Evolutionary conservation across 2,888 invertebrate genomes (phyloP).

Genomic region (Ennomos erosarius): DNA sequence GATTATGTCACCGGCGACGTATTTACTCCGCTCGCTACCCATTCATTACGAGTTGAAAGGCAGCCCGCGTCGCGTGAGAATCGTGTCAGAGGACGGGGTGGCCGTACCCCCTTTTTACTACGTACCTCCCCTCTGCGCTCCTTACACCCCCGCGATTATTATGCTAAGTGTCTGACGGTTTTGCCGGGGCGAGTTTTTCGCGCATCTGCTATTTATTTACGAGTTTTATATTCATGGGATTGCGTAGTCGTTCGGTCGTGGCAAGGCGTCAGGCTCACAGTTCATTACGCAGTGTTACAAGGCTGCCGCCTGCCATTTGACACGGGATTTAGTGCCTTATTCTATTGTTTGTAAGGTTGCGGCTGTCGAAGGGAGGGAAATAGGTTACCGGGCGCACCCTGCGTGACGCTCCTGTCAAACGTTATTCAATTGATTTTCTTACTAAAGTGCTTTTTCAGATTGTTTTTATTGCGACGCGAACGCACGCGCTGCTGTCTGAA

Average conservation of each 20-base stretch:
- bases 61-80: slow-evolving; percentile 82
- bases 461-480: slow-evolving; percentile 20
- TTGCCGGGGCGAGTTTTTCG: slow-evolving; percentile 81
- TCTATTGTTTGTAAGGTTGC: slow-evolving; percentile 42
- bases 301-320: slow-evolving; percentile 46
- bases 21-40: slow-evolving; percentile 73
- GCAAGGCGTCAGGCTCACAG: slow-evolving; percentile 72
- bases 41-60: slow-evolving; percentile 81
- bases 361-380: slow-evolving; percentile 40
- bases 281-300: slow-evolving; percentile 75
- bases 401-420: slow-evolving; percentile 68
- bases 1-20: slow-evolving; percentile 70
- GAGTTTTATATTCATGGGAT: slow-evolving; percentile 83
- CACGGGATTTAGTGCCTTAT: slow-evolving; percentile 50
- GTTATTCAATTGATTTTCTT: slow-evolving; percentile 72
- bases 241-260: slow-evolving; percentile 68
- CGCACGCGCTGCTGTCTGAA: background rate
- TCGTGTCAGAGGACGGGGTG: slow-evolving; percentile 76
- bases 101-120: slow-evolving; percentile 46
- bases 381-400: slow-evolving; percentile 72
- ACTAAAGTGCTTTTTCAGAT: slow-evolving; percentile 57
- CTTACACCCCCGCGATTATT: slow-evolving; percentile 75
- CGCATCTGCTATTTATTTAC: slow-evolving; percentile 86
- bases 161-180: slow-evolving; percentile 82
- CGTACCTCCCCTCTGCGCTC: slow-evolving; percentile 41